A percentile compares a stretch with the other conserved stretches of the same genome.
phyloP scores from a whole-genome alignment of 64 coral and sea anemone species.

The Catalaphyllia jardinei region DNA sequence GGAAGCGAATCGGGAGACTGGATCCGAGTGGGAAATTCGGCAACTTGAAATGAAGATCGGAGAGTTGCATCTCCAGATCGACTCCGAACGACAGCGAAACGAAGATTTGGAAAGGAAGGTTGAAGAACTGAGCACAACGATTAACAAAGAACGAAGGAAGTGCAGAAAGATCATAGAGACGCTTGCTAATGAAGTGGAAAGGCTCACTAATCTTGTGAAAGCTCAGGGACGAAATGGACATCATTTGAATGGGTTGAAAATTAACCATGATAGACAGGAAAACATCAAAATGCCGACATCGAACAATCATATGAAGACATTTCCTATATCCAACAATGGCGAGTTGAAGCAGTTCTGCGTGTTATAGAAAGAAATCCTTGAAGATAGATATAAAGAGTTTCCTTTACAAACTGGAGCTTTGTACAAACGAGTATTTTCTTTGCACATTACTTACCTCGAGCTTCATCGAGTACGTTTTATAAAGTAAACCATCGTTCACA shows the following conservation, averaged over 20 bases:
- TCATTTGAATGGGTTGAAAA: slow-evolving; percentile 18
- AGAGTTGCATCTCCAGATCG: slow-evolving; percentile 26
- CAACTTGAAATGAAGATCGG: slow-evolving; percentile 45
- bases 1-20: slow-evolving; percentile 3
- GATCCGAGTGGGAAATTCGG: slow-evolving; percentile 28
- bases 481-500: background rate
- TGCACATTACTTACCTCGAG: background rate
- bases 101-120: slow-evolving; percentile 39
- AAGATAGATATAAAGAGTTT: background rate
- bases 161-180: slow-evolving; percentile 53
- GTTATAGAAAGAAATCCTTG: background rate
- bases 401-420: background rate
- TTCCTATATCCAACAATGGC: slow-evolving; percentile 14
- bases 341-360: slow-evolving; percentile 40
- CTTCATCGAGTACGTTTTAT: too few species aligned
- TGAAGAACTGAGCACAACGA: slow-evolving; percentile 41
- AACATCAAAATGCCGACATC: slow-evolving; percentile 7
- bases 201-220: slow-evolving; percentile 51
- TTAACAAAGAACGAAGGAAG: slow-evolving; percentile 46
- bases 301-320: slow-evolving; percentile 23
- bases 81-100: slow-evolving; percentile 50
- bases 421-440: slow-evolving; percentile 3
- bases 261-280: slow-evolving; percentile 35
- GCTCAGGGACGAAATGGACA: slow-evolving; percentile 33
- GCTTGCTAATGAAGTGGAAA: slow-evolving; percentile 60